These are phyloP conservation scores for Cololabis saira DNA, from an alignment of 2,113 vertebrate genomes.

Conservation along the genomic window DNA sequence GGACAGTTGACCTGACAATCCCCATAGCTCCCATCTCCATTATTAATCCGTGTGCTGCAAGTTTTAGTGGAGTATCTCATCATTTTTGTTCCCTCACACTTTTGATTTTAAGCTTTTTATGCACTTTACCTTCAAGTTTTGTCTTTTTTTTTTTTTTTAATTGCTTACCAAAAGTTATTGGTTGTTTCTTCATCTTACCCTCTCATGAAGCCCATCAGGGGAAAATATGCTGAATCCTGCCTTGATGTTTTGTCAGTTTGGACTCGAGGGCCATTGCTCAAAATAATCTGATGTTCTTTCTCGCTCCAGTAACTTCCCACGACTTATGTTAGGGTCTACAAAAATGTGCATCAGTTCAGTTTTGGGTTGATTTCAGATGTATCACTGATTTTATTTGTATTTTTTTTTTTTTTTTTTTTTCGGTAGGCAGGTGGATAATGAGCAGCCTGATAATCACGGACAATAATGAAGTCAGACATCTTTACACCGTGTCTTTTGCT, in stretches of 20 bases:
- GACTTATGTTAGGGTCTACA: constrained; percentile 39
- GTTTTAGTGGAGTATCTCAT: constrained; percentile 69
- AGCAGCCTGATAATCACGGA: constrained; percentile 48
- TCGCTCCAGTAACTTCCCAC: constrained; percentile 45
- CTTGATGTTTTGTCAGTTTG: constrained; percentile 60
- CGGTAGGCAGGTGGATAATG: constrained; percentile 28
- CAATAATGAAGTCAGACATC: constrained; percentile 41
- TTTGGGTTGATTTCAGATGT: constrained; percentile 40
- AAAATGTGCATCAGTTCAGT: constrained; percentile 35
- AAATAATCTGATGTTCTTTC: constrained; percentile 48
- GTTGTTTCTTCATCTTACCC: constrained; percentile 32
- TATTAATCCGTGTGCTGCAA: constrained; percentile 61
- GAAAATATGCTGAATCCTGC: constrained; percentile 63
- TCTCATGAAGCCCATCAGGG: constrained; percentile 52
- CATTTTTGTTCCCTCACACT: constrained; percentile 64
- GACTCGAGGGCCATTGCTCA: constrained; percentile 50
- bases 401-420: background rate
- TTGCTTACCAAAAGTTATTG: constrained; percentile 29
- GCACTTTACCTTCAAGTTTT: constrained; percentile 80
- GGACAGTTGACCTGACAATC: constrained; percentile 91
- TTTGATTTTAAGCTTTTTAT: constrained; percentile 80
- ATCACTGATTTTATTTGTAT: constrained; percentile 13
- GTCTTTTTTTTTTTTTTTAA: constrained; percentile 29
- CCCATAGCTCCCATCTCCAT: constrained; percentile 34
- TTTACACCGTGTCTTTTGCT: constrained; percentile 59